Evolutionary conservation across 2,888 invertebrate genomes (phyloP).

Genomic region (Ectobius pallidus): DNA sequence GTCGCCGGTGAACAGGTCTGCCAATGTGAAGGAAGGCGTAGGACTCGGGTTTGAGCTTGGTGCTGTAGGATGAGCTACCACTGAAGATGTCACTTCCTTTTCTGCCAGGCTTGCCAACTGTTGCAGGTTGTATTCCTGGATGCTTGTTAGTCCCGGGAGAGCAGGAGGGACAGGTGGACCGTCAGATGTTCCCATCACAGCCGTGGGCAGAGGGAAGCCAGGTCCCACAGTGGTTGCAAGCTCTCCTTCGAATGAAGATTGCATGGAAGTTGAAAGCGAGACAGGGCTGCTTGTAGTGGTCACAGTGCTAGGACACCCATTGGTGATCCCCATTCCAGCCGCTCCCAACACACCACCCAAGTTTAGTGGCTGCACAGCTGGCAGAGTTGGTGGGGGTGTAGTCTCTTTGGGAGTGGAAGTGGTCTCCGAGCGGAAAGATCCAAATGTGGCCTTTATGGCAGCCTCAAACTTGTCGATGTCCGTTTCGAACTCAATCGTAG

Average conservation of each 20-base stretch:
- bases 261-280: conserved; percentile 70
- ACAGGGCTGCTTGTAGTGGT: conserved; percentile 70
- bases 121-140: conserved; percentile 86
- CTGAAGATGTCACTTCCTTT: conserved; percentile 54
- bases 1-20: conserved; percentile 78
- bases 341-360: conserved; percentile 33
- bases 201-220: conserved; percentile 54
- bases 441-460: conserved; percentile 70
- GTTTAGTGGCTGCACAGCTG: conserved; percentile 56
- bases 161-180: conserved; percentile 39
- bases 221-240: conserved; percentile 53
- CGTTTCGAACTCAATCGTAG: conserved; percentile 81
- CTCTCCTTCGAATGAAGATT: conserved; percentile 81
- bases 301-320: conserved; percentile 58
- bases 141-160: conserved; percentile 64
- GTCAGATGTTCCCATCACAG: conserved; percentile 52
- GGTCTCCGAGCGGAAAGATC: conserved; percentile 71
- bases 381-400: conserved; percentile 57
- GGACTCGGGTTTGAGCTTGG: conserved; percentile 64
- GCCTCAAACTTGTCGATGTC: conserved; percentile 80
- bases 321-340: conserved; percentile 21
- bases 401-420: conserved; percentile 57
- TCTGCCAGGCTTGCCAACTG: conserved; percentile 83
- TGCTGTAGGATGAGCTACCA: conserved; percentile 32
- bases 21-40: conserved; percentile 65